Evolutionary conservation across 2,113 vertebrate species (phyloP).

Genomic region (Australoheros scitulus): DNA sequence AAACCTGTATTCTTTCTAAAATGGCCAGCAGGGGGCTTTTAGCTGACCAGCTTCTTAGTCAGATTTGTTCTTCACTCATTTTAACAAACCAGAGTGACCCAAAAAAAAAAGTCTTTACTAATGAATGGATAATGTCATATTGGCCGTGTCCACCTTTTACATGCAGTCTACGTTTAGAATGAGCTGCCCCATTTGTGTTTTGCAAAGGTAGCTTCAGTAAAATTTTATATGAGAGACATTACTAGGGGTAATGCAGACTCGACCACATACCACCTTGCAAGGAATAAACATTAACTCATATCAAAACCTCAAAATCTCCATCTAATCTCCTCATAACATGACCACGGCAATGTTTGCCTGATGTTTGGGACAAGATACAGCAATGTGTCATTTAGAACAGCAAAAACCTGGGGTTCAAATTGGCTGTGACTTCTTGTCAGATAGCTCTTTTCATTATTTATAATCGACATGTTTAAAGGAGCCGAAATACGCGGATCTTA

Average conservation of each 20-base stretch:
- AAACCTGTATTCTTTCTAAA: neutral
- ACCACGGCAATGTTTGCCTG: neutral
- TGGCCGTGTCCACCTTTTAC: neutral
- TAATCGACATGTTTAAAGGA: slow-evolving; percentile 42
- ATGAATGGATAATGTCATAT: neutral
- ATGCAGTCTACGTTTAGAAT: neutral
- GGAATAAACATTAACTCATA: slow-evolving; percentile 36
- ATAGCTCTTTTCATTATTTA: slow-evolving; percentile 30
- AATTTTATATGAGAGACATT: slow-evolving; percentile 2
- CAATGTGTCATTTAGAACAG: neutral
- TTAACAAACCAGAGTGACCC: neutral
- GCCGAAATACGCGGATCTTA: slow-evolving; percentile 34
- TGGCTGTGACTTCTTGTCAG: slow-evolving; percentile 25
- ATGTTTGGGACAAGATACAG: slow-evolving; percentile 30
- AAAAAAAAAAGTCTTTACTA: neutral
- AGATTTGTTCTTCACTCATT: neutral
- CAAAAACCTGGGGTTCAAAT: slow-evolving; percentile 23
- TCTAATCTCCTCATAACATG: slow-evolving; percentile 22
- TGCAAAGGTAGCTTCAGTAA: slow-evolving; percentile 34
- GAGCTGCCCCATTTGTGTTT: slow-evolving; percentile 12
- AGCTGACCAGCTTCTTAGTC: neutral
- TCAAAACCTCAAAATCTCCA: slow-evolving; percentile 12
- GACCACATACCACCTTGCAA: slow-evolving; percentile 7
- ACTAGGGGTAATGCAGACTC: neutral
- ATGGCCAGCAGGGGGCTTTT: neutral